These are phyloP conservation scores for Myotis myotis DNA, from an alignment of 2,797 vertebrate species.

Conservation along the genomic window DNA sequence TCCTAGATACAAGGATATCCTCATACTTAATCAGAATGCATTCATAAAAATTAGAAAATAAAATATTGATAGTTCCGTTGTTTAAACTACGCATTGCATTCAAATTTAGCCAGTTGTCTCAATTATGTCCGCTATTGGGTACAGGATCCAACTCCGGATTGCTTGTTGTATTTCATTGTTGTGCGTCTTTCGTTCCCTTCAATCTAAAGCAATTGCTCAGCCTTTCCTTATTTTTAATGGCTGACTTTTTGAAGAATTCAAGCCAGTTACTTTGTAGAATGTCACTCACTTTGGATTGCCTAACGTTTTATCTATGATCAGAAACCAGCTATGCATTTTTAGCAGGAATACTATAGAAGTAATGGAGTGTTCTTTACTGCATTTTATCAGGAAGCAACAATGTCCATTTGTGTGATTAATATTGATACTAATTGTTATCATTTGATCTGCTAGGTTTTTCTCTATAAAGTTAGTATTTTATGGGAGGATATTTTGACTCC, in stretches of 20 bases:
- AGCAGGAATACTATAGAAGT: background rate
- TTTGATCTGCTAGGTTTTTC: background rate
- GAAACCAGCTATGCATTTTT: background rate
- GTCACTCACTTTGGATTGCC: background rate
- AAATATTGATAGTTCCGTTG: background rate
- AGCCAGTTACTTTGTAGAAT: background rate
- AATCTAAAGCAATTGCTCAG: background rate
- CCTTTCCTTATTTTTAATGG: background rate
- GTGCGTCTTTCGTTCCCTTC: background rate
- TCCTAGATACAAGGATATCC: background rate
- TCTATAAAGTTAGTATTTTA: background rate
- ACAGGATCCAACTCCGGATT: background rate
- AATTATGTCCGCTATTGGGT: background rate
- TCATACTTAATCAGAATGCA: background rate
- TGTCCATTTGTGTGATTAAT: background rate
- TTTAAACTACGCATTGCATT: background rate
- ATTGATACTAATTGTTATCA: background rate
- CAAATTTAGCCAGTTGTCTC: background rate
- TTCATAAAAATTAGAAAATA: background rate
- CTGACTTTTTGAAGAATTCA: background rate
- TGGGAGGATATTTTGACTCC: background rate
- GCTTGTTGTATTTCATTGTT: background rate
- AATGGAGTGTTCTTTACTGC: background rate
- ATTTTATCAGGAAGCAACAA: background rate
- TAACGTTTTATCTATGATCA: background rate